Conservation (phyloP, 2,888 invertebrate genomes). For the Cephus runcator region DNA sequence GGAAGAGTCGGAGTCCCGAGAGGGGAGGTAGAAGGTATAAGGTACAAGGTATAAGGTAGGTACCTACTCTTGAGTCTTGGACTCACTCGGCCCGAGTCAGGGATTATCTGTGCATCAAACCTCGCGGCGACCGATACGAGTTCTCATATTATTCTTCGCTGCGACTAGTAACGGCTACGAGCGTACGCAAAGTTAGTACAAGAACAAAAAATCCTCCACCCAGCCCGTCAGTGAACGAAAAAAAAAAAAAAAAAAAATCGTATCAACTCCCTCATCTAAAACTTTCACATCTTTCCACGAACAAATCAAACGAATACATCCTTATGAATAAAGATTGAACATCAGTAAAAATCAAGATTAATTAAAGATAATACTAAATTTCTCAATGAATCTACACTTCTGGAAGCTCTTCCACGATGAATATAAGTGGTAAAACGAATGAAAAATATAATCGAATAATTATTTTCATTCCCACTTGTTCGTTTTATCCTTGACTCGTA, state of each 20-base stretch:
- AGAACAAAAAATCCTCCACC: background rate
- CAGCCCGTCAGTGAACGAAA: no score
- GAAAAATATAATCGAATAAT: background rate
- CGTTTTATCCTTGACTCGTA: constrained; percentile 1
- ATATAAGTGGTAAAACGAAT: background rate
- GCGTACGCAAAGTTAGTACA: background rate
- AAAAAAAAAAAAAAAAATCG: no score
- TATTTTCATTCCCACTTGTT: background rate
- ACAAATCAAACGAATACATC: background rate
- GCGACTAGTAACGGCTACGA: constrained; percentile 9
- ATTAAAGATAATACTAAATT: background rate
- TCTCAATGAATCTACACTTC: background rate
- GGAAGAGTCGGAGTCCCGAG: constrained; percentile 24
- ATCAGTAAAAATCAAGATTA: background rate
- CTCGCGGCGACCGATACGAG: constrained; percentile 26
- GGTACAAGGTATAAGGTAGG: constrained; percentile 33
- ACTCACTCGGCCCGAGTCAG: constrained; percentile 22
- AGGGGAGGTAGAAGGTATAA: constrained; percentile 30
- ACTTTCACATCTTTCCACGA: background rate
- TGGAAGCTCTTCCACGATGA: background rate
- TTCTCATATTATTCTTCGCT: constrained; percentile 20
- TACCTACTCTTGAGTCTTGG: constrained; percentile 17
- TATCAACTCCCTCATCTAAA: background rate
- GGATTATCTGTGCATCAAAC: constrained; percentile 24
- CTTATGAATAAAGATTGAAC: no score